phyloP scores from a whole-genome alignment of 2,113 vertebrate species.

The Aspidoscelis tigris region DNA sequence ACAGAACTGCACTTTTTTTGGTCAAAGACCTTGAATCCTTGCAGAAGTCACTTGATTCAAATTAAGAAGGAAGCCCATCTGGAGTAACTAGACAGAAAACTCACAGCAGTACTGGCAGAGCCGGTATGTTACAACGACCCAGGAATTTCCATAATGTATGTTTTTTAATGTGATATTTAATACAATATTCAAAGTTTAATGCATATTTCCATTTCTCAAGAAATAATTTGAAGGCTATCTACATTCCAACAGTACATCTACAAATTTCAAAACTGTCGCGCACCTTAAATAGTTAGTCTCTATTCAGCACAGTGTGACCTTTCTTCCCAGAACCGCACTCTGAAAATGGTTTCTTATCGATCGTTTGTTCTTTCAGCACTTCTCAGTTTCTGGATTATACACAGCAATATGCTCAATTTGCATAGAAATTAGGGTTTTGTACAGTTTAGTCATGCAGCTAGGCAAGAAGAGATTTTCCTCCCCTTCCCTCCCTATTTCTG shows the following conservation, averaged over 20 bases:
- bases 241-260: slow-evolving; percentile 18
- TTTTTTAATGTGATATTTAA: slow-evolving; percentile 31
- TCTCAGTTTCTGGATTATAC: slow-evolving; percentile 22
- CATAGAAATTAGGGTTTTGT: slow-evolving; percentile 35
- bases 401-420: slow-evolving; percentile 27
- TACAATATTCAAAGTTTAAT: slow-evolving; percentile 32
- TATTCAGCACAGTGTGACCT: slow-evolving; percentile 16
- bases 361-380: not conserved
- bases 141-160: slow-evolving; percentile 20
- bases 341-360: slow-evolving; percentile 23
- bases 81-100: not conserved
- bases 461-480: slow-evolving; percentile 3
- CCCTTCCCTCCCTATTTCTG: not conserved
- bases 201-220: slow-evolving; percentile 20
- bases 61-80: not conserved
- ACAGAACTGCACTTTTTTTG: not conserved
- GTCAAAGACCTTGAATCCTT: not conserved
- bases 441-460: slow-evolving; percentile 14
- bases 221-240: slow-evolving; percentile 13
- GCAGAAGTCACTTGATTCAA: not conserved
- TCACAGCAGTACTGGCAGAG: not conserved
- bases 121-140: not conserved
- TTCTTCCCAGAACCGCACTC: not conserved
- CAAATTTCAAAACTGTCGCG: slow-evolving; percentile 35
- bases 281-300: slow-evolving; percentile 30